Evolutionary conservation across 2,113 vertebrate species (phyloP).

Genomic region (Ranitomeya variabilis): DNA sequence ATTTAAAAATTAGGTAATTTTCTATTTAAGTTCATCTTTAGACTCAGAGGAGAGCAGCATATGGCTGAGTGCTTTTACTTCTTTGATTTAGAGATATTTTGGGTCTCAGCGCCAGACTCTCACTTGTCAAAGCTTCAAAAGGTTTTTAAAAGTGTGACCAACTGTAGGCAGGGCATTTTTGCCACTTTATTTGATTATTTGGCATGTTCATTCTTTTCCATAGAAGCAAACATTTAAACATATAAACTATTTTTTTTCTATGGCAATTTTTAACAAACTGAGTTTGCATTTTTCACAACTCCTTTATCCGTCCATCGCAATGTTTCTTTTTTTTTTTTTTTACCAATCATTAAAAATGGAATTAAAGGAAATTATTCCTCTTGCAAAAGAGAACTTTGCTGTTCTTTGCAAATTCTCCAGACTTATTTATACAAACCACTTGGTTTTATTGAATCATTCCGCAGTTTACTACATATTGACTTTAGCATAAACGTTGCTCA

Average conservation of each 20-base stretch:
- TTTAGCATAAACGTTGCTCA: conserved; percentile 5
- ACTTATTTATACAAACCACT: conserved; percentile 6
- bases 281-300: neutral
- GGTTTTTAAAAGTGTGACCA: too few species aligned
- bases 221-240: neutral
- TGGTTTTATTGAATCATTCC: conserved; percentile 40
- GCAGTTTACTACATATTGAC: conserved; percentile 19
- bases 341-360: conserved; percentile 34
- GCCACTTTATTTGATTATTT: too few species aligned
- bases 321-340: neutral
- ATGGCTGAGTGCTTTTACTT: too few species aligned
- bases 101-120: too few species aligned
- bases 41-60: too few species aligned
- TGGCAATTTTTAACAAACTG: neutral
- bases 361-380: neutral
- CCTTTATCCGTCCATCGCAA: too few species aligned
- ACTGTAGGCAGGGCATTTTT: too few species aligned
- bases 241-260: neutral
- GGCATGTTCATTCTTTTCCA: neutral
- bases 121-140: too few species aligned
- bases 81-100: too few species aligned
- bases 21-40: too few species aligned
- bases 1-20: too few species aligned
- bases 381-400: neutral
- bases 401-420: conserved; percentile 2